phyloP scores from a whole-genome alignment of 2,888 invertebrate species.

The Lithodes maja region DNA sequence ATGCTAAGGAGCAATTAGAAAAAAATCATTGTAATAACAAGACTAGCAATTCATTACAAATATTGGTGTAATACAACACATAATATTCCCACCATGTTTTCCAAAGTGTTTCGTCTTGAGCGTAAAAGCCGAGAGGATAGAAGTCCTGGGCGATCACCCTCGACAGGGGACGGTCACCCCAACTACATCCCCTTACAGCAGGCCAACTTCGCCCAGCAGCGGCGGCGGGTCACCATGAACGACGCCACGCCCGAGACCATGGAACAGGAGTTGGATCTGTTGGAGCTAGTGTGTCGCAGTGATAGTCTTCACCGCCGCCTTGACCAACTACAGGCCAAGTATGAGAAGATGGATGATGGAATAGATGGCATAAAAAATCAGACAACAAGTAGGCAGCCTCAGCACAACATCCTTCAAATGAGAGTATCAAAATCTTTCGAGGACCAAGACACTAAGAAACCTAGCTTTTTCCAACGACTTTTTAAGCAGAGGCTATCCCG shows the following conservation, averaged over 20 bases:
- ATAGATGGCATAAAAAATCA: background rate
- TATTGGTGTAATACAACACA: too few relatives aligned
- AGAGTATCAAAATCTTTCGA: conserved; percentile 46
- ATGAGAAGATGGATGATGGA: conserved; percentile 55
- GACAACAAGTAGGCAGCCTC: background rate
- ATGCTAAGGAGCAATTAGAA: too few relatives aligned
- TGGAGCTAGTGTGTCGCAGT: conserved; percentile 55
- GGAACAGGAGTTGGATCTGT: conserved; percentile 49
- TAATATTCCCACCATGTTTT: conserved; percentile 23
- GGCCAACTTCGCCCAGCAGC: conserved; percentile 23
- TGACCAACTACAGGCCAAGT: conserved; percentile 57
- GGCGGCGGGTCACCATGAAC: conserved; percentile 26
- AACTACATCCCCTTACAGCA: conserved; percentile 37
- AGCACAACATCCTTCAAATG: background rate
- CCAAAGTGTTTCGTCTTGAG: conserved; percentile 48
- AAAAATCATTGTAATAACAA: too few relatives aligned
- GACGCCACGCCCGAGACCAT: conserved; percentile 31
- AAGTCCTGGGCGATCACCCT: conserved; percentile 14
- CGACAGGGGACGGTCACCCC: conserved; percentile 35
- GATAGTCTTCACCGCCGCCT: conserved; percentile 50
- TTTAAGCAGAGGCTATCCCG: conserved; percentile 45
- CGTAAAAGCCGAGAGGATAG: conserved; percentile 27
- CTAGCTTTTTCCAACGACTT: conserved; percentile 42
- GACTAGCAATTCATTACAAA: too few relatives aligned
- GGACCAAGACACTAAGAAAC: conserved; percentile 43